These are phyloP conservation scores for Porites lutea DNA, from an alignment of 64 coral and sea anemone genomes.

Conservation along the genomic window DNA sequence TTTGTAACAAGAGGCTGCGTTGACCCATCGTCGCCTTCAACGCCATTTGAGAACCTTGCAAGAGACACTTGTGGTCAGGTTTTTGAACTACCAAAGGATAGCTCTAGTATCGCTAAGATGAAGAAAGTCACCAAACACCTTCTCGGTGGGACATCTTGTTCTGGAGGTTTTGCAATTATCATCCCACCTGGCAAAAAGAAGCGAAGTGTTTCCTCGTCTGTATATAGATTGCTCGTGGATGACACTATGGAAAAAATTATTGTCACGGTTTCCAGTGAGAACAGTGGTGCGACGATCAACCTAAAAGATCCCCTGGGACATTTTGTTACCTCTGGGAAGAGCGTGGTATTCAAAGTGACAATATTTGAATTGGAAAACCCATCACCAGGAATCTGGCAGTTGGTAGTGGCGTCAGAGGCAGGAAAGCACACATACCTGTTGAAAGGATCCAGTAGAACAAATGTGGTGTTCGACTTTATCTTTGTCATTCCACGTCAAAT, in stretches of 20 bases:
- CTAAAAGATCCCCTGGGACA: background rate
- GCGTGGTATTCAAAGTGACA: background rate
- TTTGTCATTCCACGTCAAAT: conserved; percentile 7
- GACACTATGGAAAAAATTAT: conserved; percentile 19
- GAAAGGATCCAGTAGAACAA: conserved; percentile 16
- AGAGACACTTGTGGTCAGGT: conserved; percentile 71
- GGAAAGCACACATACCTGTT: conserved; percentile 33
- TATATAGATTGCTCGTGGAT: conserved; percentile 7
- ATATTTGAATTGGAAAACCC: background rate
- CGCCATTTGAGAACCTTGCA: conserved; percentile 45
- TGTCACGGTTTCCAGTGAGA: conserved; percentile 11
- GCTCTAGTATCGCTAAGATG: conserved; percentile 18
- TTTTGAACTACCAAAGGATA: background rate
- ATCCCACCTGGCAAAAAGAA: background rate
- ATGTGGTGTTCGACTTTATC: conserved; percentile 39
- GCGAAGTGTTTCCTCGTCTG: background rate
- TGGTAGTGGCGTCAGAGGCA: background rate
- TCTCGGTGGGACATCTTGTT: conserved; percentile 35
- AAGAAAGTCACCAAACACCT: background rate
- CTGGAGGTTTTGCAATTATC: background rate
- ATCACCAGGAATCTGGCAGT: background rate
- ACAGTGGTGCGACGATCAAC: background rate
- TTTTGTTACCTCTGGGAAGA: background rate
- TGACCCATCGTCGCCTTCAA: conserved; percentile 16
- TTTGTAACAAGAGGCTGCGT: conserved; percentile 28